phyloP scores from a whole-genome alignment of 2,888 invertebrate genomes.

The Diadegma fenestrale region DNA sequence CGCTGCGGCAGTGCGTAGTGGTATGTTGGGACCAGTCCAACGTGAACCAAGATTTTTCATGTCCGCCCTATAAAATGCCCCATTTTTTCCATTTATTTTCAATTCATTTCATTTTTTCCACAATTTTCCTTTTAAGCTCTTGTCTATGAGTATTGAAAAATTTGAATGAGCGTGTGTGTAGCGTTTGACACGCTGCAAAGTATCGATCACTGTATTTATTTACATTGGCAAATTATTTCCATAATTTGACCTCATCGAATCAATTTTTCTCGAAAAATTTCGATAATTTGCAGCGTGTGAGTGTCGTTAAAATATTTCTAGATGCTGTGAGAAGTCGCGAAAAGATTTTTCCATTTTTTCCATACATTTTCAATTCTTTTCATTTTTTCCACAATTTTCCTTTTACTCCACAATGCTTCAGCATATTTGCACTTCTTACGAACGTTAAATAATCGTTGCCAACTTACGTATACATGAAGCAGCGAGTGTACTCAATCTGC shows the following conservation, averaged over 20 bases:
- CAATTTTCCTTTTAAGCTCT: background rate
- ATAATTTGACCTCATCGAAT: background rate
- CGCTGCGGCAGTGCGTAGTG: conserved; percentile 87
- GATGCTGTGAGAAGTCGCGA: conserved; percentile 66
- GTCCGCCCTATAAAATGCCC: conserved; percentile 87
- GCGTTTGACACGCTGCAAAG: conserved; percentile 42
- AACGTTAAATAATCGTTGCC: background rate
- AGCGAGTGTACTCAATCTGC: conserved; percentile 84
- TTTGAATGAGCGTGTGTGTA: conserved; percentile 12
- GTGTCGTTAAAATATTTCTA: conserved; percentile 42
- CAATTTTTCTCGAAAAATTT: background rate
- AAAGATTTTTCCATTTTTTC: no score
- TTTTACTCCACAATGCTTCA: background rate
- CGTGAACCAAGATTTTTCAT: conserved; percentile 90
- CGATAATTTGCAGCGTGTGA: conserved; percentile 55
- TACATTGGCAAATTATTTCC: background rate
- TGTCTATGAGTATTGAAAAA: conserved; percentile 4
- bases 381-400: background rate
- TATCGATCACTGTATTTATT: conserved; percentile 21
- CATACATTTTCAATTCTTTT: background rate
- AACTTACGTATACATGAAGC: conserved; percentile 84
- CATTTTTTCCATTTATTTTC: background rate
- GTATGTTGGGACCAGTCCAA: conserved; percentile 90
- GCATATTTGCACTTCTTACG: no score
- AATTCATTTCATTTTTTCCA: background rate